Conservation (phyloP, 2,888 invertebrate genomes). For the Torymus texanus region DNA sequence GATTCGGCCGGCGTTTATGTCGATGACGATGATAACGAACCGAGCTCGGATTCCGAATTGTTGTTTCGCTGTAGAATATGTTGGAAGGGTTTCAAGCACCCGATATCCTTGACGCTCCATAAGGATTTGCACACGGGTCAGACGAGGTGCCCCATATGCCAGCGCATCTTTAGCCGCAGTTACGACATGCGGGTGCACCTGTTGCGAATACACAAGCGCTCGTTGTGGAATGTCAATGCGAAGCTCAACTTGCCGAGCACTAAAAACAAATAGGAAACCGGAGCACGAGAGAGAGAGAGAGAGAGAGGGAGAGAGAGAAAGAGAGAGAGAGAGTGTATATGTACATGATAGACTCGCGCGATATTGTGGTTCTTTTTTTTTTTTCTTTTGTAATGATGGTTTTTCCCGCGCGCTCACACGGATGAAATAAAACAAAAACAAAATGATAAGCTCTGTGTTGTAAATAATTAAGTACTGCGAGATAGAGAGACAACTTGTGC, state of each 20-base stretch:
- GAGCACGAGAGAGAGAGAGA: neutral
- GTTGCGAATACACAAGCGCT: constrained; percentile 78
- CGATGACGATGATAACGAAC: constrained; percentile 68
- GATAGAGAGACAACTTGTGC: constrained; percentile 40
- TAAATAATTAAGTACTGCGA: constrained; percentile 32
- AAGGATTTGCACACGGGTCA: constrained; percentile 81
- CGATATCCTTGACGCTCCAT: constrained; percentile 80
- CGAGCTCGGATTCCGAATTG: constrained; percentile 76
- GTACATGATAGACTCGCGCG: neutral
- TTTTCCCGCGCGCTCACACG: too few species aligned
- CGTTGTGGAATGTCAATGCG: constrained; percentile 61
- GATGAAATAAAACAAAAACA: too few species aligned
- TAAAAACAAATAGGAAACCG: constrained; percentile 49
- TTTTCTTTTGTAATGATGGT: neutral
- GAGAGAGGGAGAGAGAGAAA: neutral
- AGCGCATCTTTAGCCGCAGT: constrained; percentile 79
- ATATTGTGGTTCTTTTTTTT: neutral
- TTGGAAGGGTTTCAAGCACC: constrained; percentile 81
- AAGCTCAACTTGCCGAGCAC: constrained; percentile 59
- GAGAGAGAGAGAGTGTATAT: neutral
- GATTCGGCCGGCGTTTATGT: constrained; percentile 64
- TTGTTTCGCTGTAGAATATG: constrained; percentile 80
- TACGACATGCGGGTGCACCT: constrained; percentile 81
- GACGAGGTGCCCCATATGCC: constrained; percentile 80
- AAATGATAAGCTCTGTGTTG: constrained; percentile 1